Percentiles rank a stretch among this genome's conserved stretches.
Conservation (phyloP, 2,797 vertebrate genomes). For the Hyperoplus immaculatus region DNA sequence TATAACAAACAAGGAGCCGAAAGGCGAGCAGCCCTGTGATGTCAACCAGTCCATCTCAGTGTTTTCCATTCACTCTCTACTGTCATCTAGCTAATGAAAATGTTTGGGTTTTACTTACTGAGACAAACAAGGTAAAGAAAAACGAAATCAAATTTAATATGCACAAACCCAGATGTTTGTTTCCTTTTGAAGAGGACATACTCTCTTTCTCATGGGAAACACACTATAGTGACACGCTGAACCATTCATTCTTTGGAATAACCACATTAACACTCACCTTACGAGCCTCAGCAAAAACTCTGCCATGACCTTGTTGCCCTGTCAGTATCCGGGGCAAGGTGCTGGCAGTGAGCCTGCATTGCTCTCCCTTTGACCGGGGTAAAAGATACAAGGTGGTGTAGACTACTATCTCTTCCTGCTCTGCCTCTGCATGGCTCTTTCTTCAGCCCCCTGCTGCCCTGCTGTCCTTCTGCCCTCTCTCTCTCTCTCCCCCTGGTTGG, state of each 20-base stretch:
- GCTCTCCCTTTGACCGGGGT: constrained; percentile 45
- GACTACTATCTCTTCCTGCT: constrained; percentile 50
- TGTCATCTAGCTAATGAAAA: constrained; percentile 9
- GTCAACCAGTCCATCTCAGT: not conserved
- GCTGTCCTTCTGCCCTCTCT: constrained; percentile 54
- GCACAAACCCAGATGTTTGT: not conserved
- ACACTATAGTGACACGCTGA: not conserved
- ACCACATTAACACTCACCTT: constrained; percentile 50
- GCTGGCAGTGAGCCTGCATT: constrained; percentile 27
- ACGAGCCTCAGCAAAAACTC: constrained; percentile 10
- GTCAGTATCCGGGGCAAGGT: constrained; percentile 39
- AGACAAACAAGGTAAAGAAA: not conserved
- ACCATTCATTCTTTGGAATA: constrained; percentile 6
- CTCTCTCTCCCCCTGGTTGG: constrained; percentile 45
- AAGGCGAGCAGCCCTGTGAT: not conserved
- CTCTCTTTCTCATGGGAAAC: not conserved
- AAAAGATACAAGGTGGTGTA: constrained; percentile 66
- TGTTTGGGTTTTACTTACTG: constrained; percentile 5
- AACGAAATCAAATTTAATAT: not conserved
- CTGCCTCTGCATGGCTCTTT: constrained; percentile 58
- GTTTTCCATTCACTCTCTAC: constrained; percentile 10
- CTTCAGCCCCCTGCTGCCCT: constrained; percentile 47
- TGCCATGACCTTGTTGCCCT: constrained; percentile 18
- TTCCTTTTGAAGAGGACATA: not conserved
- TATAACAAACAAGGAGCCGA: constrained; percentile 17